Percentiles rank a stretch among this genome's conserved stretches.
These are phyloP conservation scores for Eupithecia abbreviata DNA, from an alignment of 2,888 invertebrate species.

Conservation along the genomic window DNA sequence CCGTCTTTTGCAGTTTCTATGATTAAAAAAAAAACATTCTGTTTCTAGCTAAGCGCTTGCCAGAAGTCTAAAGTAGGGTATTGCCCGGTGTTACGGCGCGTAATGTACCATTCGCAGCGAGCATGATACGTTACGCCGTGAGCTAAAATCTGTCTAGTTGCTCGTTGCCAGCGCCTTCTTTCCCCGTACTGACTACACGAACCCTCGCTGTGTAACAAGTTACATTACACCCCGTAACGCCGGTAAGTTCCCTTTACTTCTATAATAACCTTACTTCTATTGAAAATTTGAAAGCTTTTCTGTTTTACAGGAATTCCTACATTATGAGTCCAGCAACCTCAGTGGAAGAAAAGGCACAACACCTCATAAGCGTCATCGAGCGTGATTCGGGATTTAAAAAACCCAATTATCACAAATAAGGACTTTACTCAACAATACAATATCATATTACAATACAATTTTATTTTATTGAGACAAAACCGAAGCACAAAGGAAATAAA, in stretches of 20 bases:
- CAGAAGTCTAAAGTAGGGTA: neutral
- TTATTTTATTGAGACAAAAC: neutral
- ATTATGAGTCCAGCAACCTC: neutral
- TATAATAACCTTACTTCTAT: neutral
- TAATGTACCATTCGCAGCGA: no score
- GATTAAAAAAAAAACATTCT: neutral
- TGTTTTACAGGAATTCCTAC: neutral
- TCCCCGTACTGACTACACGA: no score
- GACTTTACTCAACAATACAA: neutral
- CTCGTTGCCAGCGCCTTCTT: no score
- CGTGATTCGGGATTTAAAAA: neutral
- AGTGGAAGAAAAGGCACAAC: neutral
- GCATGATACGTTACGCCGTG: no score
- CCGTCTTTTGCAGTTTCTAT: neutral
- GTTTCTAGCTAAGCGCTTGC: neutral
- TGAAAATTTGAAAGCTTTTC: neutral
- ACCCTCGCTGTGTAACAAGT: no score
- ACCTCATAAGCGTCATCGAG: neutral
- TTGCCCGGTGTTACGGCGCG: no score
- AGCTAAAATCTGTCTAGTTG: no score
- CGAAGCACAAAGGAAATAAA: neutral
- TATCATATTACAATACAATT: no score
- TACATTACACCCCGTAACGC: no score
- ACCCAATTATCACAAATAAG: neutral
- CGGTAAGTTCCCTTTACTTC: no score